Evolutionary conservation across 2,113 vertebrate species (phyloP).

Genomic region (Machaerirhynchus nigripectus): DNA sequence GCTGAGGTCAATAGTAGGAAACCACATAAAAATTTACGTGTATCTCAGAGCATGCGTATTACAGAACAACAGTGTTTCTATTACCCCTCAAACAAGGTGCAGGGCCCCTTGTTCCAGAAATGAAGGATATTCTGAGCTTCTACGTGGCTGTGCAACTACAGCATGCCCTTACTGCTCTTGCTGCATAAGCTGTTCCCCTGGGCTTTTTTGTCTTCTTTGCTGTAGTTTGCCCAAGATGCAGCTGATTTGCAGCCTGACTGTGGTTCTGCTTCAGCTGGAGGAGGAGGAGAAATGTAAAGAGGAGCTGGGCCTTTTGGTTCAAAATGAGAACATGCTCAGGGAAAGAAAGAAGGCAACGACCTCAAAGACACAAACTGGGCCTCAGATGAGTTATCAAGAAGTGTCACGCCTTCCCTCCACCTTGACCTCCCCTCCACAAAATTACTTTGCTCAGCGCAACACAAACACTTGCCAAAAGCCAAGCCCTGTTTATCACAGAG

Average conservation of each 20-base stretch:
- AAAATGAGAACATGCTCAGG: not conserved
- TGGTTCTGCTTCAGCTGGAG: not conserved
- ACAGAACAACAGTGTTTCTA: not conserved
- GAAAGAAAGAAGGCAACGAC: not conserved
- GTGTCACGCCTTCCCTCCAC: not conserved
- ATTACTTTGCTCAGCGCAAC: slow-evolving; percentile 9
- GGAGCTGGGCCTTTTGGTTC: not conserved
- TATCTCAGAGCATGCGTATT: not conserved
- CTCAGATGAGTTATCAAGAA: not conserved
- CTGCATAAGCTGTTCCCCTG: not conserved
- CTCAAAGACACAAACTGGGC: not conserved
- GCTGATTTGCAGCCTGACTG: not conserved
- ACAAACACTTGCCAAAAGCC: not conserved
- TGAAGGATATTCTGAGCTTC: not conserved
- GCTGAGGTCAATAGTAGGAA: not conserved
- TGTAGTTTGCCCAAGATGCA: not conserved
- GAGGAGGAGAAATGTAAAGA: not conserved
- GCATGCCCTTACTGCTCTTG: not conserved
- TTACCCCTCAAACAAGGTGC: not conserved
- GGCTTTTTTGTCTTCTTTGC: not conserved
- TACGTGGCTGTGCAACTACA: rapidly evolving
- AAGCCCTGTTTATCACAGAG: not conserved
- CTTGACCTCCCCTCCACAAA: slow-evolving; percentile 25
- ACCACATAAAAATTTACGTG: not conserved
- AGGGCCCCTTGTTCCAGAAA: not conserved